phyloP scores from a whole-genome alignment of 1,140 invertebrate genomes.

The Dinothrombium tinctorium region DNA sequence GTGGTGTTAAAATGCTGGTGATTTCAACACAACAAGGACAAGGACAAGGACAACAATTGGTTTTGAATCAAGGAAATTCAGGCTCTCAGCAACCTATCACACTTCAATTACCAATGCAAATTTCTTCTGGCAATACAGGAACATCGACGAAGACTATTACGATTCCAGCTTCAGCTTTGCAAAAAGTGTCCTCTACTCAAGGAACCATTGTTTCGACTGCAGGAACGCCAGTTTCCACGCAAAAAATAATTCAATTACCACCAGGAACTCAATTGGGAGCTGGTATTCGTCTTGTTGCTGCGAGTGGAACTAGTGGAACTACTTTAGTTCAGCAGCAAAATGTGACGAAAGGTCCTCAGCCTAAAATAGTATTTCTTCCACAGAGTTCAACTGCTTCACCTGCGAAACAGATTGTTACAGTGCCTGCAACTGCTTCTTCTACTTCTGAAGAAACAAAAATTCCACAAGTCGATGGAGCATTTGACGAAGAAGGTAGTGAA shows the following conservation, averaged over 20 bases:
- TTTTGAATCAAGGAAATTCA: slow-evolving; percentile 5
- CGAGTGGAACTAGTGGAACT: not conserved
- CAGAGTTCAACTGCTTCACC: not conserved
- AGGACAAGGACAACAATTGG: slow-evolving; percentile 3
- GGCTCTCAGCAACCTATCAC: slow-evolving; percentile 13
- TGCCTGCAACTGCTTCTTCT: not conserved
- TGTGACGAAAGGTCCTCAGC: not conserved
- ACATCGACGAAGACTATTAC: slow-evolving; percentile 25
- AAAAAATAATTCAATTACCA: slow-evolving; percentile 2
- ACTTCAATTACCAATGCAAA: slow-evolving; percentile 2
- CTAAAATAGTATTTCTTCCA: not conserved
- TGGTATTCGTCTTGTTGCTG: not conserved
- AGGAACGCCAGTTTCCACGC: slow-evolving; percentile 7
- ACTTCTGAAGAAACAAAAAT: slow-evolving; percentile 6
- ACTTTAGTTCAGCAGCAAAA: not conserved
- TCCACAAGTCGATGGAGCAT: slow-evolving; percentile 11
- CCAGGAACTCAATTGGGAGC: slow-evolving; percentile 14
- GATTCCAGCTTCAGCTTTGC: slow-evolving; percentile 21
- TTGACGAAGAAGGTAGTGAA: slow-evolving; percentile 9
- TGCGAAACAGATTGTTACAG: not conserved
- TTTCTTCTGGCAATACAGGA: too few species aligned
- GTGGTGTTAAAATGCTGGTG: slow-evolving; percentile 39
- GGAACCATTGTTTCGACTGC: not conserved
- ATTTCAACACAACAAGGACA: slow-evolving; percentile 22
- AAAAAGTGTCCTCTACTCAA: slow-evolving; percentile 1